These are phyloP conservation scores for Gadopsis marmoratus DNA, from an alignment of 2,797 vertebrate genomes.

Conservation along the genomic window DNA sequence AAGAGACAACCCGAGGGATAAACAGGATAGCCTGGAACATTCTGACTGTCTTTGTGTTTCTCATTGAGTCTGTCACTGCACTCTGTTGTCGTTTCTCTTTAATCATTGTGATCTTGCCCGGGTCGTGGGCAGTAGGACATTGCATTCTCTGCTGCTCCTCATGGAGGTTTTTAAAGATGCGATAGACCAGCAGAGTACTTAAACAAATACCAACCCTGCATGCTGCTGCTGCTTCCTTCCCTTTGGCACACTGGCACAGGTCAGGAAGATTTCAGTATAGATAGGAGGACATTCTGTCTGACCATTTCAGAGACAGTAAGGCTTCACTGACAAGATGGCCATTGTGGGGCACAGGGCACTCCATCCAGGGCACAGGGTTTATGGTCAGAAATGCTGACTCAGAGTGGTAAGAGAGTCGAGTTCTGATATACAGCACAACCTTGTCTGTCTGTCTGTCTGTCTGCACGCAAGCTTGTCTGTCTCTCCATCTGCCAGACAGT, in stretches of 20 bases:
- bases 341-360: slow-evolving; percentile 52
- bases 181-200: slow-evolving; percentile 52
- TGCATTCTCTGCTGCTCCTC: slow-evolving; percentile 34
- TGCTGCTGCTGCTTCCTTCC: slow-evolving; percentile 26
- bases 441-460: slow-evolving; percentile 44
- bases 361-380: slow-evolving; percentile 45
- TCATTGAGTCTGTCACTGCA: slow-evolving; percentile 38
- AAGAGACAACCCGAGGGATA: slow-evolving; percentile 65
- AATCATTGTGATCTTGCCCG: slow-evolving; percentile 59
- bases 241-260: slow-evolving; percentile 30
- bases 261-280: slow-evolving; percentile 39
- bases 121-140: slow-evolving; percentile 40
- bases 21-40: slow-evolving; percentile 74
- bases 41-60: slow-evolving; percentile 57
- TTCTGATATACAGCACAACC: slow-evolving; percentile 52
- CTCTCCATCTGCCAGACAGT: slow-evolving; percentile 48
- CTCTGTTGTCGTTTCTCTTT: slow-evolving; percentile 56
- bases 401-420: slow-evolving; percentile 29
- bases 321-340: slow-evolving; percentile 34
- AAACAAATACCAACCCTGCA: slow-evolving; percentile 48
- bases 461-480: slow-evolving; percentile 34
- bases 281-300: slow-evolving; percentile 24
- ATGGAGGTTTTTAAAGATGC: slow-evolving; percentile 45
- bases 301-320: slow-evolving; percentile 16
- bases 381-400: slow-evolving; percentile 75